These are phyloP conservation scores for Serilophus lunatus DNA, from an alignment of 2,113 vertebrate genomes.

Conservation along the genomic window DNA sequence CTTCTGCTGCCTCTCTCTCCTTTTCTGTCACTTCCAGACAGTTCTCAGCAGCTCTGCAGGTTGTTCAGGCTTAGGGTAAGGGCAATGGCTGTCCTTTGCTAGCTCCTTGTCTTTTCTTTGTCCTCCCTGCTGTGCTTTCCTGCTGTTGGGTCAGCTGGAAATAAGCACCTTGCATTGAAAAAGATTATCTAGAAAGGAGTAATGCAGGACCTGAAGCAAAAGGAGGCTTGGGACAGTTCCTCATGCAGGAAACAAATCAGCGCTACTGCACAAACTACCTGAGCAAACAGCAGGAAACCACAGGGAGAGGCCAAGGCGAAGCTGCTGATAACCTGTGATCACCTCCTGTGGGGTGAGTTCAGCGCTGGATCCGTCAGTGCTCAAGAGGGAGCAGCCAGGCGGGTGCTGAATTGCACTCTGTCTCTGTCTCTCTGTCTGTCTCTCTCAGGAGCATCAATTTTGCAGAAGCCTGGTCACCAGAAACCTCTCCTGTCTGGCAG, in stretches of 20 bases:
- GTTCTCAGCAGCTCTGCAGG: neutral
- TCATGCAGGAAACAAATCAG: constrained; percentile 32
- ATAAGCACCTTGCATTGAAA: rapidly evolving
- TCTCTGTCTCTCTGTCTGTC: neutral
- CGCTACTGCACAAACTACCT: constrained; percentile 63
- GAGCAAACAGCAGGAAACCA: constrained; percentile 64
- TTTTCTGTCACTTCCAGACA: neutral
- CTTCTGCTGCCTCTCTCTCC: neutral
- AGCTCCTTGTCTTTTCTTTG: neutral
- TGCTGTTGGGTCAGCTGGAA: neutral
- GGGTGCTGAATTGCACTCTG: neutral
- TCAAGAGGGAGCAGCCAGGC: neutral
- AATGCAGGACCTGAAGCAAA: neutral
- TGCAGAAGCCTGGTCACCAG: neutral
- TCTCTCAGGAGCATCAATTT: neutral
- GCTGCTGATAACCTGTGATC: neutral
- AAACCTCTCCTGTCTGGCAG: neutral
- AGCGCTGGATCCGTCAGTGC: neutral
- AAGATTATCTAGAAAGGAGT: neutral
- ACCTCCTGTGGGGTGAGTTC: neutral
- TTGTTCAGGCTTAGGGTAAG: neutral
- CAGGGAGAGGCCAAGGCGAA: constrained; percentile 57
- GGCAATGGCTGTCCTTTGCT: neutral
- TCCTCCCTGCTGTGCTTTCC: neutral
- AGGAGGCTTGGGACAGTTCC: neutral